Evolutionary conservation across 2,888 invertebrate species (phyloP), one percentile per base, ranked within the genome.

Genomic region (Eubasilissa splendida): DNA sequence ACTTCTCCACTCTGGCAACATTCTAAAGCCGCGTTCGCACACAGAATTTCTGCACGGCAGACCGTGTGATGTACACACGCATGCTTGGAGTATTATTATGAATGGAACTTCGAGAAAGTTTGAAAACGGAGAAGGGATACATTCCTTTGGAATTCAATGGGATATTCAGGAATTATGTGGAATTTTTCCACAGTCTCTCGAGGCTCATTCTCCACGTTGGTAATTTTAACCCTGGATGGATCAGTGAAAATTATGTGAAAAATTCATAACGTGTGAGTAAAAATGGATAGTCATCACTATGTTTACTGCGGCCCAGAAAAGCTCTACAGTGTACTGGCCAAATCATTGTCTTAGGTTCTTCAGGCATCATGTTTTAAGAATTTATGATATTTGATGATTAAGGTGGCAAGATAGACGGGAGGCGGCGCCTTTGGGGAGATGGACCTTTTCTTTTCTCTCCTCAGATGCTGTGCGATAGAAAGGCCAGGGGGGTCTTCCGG

Each of bases 11-110:
- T 42, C 42, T 7, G 42, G 11, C 63, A 14, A 63, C 11, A 63
- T 63, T 63, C 33, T 63, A 63, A 63, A 42, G 63, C 63, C 33
- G 11, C 31, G 63, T 63, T 22, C 63, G 33, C 63, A 63, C 22
- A 33, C 33, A 33, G 63, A 63, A 22, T 63, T 63, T 63, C 63
- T 33, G 31, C 63, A 22, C 31, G 9, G 31, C 31, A 22, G 63
- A 63, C 63, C 63, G 33, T 33, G 63, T 63, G 63, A 63, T 63
- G 33, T 33, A 33, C 63, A 63, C 63, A 63, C 63, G 33, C 63
- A 63, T 63, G 63, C 63, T 63, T 63, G 63, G 33, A 10, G 63
- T 31, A 63, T 63, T 63, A 63, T 63, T 63, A 63, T 63, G 63
- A 63, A 63, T 63, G 63, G 33, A 31, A 31, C 63, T 63, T 22